A percentile compares a stretch with the other conserved stretches of the same genome.
Evolutionary conservation across 2,797 vertebrate species (phyloP).

Genomic region (Presbytis comata): DNA sequence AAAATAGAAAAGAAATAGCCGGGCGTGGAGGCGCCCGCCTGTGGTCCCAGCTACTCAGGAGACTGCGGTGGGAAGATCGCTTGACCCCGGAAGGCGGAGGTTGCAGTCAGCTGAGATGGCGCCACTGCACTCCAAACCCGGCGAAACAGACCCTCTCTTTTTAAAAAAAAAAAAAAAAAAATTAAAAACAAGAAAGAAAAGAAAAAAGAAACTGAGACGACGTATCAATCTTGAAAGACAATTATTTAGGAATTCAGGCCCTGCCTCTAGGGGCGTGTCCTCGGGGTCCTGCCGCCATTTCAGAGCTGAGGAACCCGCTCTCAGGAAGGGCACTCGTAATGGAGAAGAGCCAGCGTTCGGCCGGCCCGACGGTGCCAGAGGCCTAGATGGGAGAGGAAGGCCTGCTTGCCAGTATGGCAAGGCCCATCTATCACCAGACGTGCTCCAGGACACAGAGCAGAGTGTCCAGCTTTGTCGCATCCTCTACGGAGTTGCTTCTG

Average conservation of each 20-base stretch:
- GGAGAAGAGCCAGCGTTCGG: too few species aligned
- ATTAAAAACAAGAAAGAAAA: not conserved
- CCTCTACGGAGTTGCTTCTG: not conserved
- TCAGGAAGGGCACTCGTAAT: not conserved
- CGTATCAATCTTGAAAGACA: not conserved
- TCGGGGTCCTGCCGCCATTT: not conserved
- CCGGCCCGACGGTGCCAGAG: too few species aligned
- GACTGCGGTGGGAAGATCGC: not conserved
- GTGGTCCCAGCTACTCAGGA: not conserved
- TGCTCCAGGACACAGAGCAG: not conserved
- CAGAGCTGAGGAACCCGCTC: not conserved
- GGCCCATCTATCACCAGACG: not conserved
- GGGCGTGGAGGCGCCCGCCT: not conserved
- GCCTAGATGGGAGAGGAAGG: not conserved
- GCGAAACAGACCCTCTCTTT: not conserved
- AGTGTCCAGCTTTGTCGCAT: not conserved
- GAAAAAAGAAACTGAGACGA: not conserved
- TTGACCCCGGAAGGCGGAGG: not conserved
- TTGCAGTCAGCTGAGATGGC: not conserved
- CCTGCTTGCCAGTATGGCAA: not conserved
- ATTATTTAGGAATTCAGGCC: not conserved
- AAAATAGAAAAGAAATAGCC: not conserved
- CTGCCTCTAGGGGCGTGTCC: not conserved
- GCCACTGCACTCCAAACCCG: not conserved
- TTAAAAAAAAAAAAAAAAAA: too few species aligned